Base-by-base conservation (phyloP, 92 coral and sea anemone genomes). In the Nematostella vectensis region DNA sequence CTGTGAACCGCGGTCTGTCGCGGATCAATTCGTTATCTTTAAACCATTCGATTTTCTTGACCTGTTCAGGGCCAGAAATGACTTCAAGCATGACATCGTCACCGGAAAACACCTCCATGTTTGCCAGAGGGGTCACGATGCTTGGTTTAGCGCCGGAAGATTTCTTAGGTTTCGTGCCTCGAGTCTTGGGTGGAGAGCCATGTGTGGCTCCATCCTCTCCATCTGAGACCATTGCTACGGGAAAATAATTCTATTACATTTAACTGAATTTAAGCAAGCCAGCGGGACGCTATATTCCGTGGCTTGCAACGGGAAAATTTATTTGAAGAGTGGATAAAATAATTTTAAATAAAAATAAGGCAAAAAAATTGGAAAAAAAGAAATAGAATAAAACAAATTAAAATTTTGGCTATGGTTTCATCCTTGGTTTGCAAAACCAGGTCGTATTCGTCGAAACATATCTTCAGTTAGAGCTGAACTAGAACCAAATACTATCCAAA, bases 41-140 rank as follows among this genome's bases (percentile, higher is more conserved):
- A 65, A 87, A 93, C 99, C 99, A 93, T 63, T 93, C 99, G 6
- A 86, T 80, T 38, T 93, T 78, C 48, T 73, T 78, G 31, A 85
- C 65, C 22, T 66, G 54, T 36, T 85, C 88, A 1, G 78, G 84
- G 12, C 95, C 95, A 6, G 95, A 80, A 2, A 55, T 66, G 52
- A 85, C 80, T 57, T 79, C 58, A 25, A 61, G 59, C 29, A 52
- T 19, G 10, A 70, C 73, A 39, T 80, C 74, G n/a, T 78, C 94
- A 50, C 99, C 99, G 65, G 74, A 82, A 8, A 74, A 69, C 52
- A 82, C 82, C 57, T 81, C 88, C n/a, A 86, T 25, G 38, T 86
- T 67, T 25, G 71, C 72, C 54, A 93, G 62, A 12, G 81, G 71
- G 17, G 75, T 63, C n/a, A 77, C 64, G 29, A 93, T 72, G 27